Evolutionary conservation across 2,113 vertebrate species (phyloP).

Genomic region (Eidolon helvum): DNA sequence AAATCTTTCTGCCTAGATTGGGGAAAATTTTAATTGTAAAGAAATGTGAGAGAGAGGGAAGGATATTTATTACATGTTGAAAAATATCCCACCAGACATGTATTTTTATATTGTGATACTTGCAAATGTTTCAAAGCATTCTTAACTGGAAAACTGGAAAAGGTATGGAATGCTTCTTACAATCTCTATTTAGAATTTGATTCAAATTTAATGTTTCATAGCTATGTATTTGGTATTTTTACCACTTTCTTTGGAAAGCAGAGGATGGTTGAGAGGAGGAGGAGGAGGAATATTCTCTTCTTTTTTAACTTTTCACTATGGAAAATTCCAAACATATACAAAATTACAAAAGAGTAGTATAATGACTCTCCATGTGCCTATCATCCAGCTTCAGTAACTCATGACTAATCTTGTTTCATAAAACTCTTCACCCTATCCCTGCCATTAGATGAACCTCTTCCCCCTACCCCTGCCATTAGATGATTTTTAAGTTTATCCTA

Average conservation of each 20-base stretch:
- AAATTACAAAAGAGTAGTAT: neutral
- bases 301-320: neutral
- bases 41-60: neutral
- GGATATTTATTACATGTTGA: neutral
- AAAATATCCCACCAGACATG: neutral
- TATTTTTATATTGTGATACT: slow-evolving; percentile 25
- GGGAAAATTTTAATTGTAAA: neutral
- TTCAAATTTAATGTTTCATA: slow-evolving; percentile 41
- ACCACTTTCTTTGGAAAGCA: slow-evolving; percentile 36
- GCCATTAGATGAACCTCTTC: neutral
- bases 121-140: neutral
- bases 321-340: slow-evolving; percentile 11
- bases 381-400: neutral
- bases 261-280: neutral
- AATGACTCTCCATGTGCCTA: neutral
- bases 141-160: slow-evolving; percentile 9
- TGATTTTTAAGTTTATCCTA: neutral
- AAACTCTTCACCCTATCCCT: neutral
- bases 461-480: neutral
- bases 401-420: neutral
- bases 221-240: slow-evolving; percentile 42
- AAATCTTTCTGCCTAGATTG: neutral
- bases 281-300: neutral
- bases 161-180: neutral
- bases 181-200: neutral